Base-by-base conservation (phyloP, 2,797 vertebrate species). In the Iguana delicatissima region DNA sequence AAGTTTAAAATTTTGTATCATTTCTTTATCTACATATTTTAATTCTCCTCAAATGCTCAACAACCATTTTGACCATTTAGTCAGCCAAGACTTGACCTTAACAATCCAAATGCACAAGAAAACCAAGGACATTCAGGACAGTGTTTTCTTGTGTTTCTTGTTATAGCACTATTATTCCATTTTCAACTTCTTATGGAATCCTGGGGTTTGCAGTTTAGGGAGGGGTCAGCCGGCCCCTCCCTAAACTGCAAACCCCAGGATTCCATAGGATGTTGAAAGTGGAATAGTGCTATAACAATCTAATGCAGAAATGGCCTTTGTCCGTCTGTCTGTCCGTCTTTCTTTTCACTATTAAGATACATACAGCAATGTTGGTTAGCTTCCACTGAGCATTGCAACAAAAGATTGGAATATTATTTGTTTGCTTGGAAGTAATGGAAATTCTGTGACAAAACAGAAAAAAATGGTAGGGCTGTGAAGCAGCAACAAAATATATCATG, bases 401-500 rank as follows among this genome's bases (percentile, higher is more conserved):
- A 76, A 38, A 84, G 29, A 52, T 76, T 76, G 14, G 26, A 4
- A 57, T 81, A 81, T 59, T 29, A 67, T 62, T 50, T n/a, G 32
- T 42, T 81, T 90, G 6, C 32, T 57, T 29, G 82, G 52, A 69
- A 80, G 32, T 57, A n/a, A 81, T 73, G 14, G 86, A 86, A 82
- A 74, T 62, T 14, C 46, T 86, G 38, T 20, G 14, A 29, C 14
- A 74, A 22, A 80, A 67, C 59, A 67, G 24, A 29, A 46, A 38
- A 38, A 69, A 80, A 64, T 1, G 6, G 32, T 76, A 67, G 22
- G 42, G 67, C 29, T 77, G 29, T 77, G 14, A 2, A 29, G 22
- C 7, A 82, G 16, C 1, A 88, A 42, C 7, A 88, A 69, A 69
- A 29, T 38, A 88, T 69, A n/a, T 3, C 46, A 32, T 46, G 42